Evolutionary conservation across 2,888 invertebrate genomes (phyloP).

Genomic region (Drosophila maculinotata): DNA sequence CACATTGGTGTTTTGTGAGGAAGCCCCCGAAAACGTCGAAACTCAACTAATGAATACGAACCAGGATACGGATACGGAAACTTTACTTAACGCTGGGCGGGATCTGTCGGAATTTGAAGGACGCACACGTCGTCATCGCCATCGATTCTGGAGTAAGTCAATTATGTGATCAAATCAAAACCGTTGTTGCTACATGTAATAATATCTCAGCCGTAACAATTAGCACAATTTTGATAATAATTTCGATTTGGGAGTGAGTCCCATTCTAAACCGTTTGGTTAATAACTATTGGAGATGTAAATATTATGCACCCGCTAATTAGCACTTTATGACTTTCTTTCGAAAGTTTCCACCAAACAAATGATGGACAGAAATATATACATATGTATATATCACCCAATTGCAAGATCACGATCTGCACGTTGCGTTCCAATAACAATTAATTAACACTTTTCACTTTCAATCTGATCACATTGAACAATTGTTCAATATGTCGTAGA

Average conservation of each 20-base stretch:
- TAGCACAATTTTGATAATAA: constrained; percentile 33
- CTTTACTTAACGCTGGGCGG: constrained; percentile 48
- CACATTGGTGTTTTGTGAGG: constrained; percentile 75
- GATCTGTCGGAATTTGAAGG: constrained; percentile 72
- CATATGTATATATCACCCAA: constrained; percentile 52
- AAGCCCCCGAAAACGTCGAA: constrained; percentile 36
- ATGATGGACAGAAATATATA: too few species aligned
- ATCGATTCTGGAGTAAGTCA: constrained; percentile 67
- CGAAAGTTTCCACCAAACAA: constrained; percentile 60
- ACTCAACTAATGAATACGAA: constrained; percentile 42
- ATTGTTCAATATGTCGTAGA: constrained; percentile 58
- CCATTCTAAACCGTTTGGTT: constrained; percentile 32
- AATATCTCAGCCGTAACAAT: constrained; percentile 34
- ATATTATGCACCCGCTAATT: constrained; percentile 36
- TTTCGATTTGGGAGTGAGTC: constrained; percentile 8
- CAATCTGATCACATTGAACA: constrained; percentile 48
- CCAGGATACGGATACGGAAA: constrained; percentile 38
- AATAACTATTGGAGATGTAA: constrained; percentile 6
- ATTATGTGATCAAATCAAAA: neutral
- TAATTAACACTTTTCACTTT: constrained; percentile 84
- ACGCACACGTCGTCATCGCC: constrained; percentile 73
- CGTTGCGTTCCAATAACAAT: constrained; percentile 42
- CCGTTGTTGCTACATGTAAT: constrained; percentile 19
- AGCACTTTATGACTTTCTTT: constrained; percentile 59
- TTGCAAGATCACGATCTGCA: constrained; percentile 72